These are phyloP conservation scores for Helicoverpa zea DNA, from an alignment of 1,140 invertebrate species.

Conservation along the genomic window DNA sequence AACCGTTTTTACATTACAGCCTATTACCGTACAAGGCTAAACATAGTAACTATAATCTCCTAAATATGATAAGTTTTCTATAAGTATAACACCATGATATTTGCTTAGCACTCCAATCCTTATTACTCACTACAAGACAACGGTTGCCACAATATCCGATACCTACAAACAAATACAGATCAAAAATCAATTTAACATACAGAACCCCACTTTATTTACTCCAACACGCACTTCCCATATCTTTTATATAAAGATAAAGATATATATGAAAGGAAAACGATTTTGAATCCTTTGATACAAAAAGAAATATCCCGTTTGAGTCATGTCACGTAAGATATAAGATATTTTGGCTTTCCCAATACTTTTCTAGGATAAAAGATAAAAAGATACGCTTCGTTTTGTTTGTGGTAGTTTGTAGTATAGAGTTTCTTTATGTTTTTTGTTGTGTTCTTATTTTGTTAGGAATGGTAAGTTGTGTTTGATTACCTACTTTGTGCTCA, in stretches of 20 bases:
- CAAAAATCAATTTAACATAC: not conserved
- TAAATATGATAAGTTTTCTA: no score
- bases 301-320: conserved; percentile 13
- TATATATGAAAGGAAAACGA: conserved; percentile 17
- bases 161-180: not conserved
- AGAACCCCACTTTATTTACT: not conserved
- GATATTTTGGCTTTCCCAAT: conserved; percentile 25
- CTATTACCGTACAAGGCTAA: no score
- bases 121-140: not conserved
- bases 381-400: conserved; percentile 16
- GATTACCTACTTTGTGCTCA: not conserved
- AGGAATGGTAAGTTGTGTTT: not conserved
- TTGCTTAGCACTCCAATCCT: no score
- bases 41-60: no score
- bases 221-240: not conserved
- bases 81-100: no score
- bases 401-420: conserved; percentile 21
- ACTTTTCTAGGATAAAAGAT: conserved; percentile 27
- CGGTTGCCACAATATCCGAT: not conserved
- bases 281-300: conserved; percentile 28
- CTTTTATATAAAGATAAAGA: conserved; percentile 4
- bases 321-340: conserved; percentile 26
- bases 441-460: not conserved
- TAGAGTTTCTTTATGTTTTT: conserved; percentile 5
- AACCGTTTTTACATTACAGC: no score